phyloP scores from a whole-genome alignment of 2,888 invertebrate species.

The Spodoptera exigua region DNA sequence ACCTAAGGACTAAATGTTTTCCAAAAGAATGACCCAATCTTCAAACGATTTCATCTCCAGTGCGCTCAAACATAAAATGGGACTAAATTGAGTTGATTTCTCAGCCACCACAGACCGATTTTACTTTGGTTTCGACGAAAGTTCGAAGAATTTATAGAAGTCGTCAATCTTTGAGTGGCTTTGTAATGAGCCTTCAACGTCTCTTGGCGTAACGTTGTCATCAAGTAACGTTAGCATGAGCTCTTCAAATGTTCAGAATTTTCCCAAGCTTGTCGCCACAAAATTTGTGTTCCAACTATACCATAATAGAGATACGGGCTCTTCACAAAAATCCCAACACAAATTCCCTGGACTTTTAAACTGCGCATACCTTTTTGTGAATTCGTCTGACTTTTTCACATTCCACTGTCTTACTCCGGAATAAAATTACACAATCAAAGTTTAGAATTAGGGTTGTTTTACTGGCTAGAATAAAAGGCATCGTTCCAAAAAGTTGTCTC shows the following conservation, averaged over 20 bases:
- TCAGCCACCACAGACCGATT: conserved; percentile 54
- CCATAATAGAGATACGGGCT: conserved; percentile 29
- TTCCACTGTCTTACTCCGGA: conserved; percentile 59
- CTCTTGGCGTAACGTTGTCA: no score
- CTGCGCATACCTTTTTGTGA: conserved; percentile 42
- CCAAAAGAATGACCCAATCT: conserved; percentile 41
- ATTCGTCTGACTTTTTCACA: conserved; percentile 46
- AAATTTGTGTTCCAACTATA: conserved; percentile 25
- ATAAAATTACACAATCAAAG: conserved; percentile 67
- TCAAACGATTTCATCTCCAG: conserved; percentile 56
- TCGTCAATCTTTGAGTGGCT: conserved; percentile 46
- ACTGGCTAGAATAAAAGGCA: conserved; percentile 63
- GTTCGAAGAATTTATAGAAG: conserved; percentile 49
- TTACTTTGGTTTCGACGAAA: conserved; percentile 53
- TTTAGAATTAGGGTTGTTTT: conserved; percentile 66
- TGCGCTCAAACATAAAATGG: conserved; percentile 55
- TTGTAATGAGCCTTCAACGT: conserved; percentile 34
- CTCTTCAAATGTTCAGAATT: conserved; percentile 27
- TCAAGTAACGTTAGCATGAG: conserved; percentile 21
- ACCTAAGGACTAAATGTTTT: conserved; percentile 25
- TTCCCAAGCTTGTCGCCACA: conserved; percentile 14
- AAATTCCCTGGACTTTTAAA: conserved; percentile 33
- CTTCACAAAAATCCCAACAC: conserved; percentile 33
- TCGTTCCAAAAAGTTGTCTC: conserved; percentile 54
- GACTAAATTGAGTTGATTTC: conserved; percentile 60